phyloP scores from a whole-genome alignment of 2,888 invertebrate species.

The Campoplex capitator region DNA sequence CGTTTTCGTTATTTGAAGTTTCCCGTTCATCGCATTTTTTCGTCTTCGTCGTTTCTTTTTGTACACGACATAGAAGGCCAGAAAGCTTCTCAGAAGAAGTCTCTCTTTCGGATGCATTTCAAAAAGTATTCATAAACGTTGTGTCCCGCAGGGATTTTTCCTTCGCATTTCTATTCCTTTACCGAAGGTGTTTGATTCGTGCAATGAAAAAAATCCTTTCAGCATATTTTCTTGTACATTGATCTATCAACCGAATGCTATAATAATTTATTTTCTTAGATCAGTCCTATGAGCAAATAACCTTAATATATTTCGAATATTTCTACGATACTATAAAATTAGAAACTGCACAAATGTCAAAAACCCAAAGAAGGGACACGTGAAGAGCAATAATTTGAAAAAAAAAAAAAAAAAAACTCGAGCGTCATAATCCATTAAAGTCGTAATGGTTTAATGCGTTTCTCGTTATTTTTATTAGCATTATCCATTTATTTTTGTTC shows the following conservation, averaged over 20 bases:
- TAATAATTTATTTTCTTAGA: neutral
- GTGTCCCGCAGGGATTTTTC: neutral
- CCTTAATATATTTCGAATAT: neutral
- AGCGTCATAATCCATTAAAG: neutral
- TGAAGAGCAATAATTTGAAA: neutral
- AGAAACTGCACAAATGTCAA: neutral
- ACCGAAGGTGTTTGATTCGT: neutral
- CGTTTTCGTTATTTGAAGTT: conserved; percentile 4
- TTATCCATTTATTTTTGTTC: neutral
- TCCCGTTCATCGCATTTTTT: neutral
- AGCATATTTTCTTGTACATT: neutral
- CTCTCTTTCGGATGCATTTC: neutral
- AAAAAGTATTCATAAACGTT: neutral
- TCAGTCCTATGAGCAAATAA: neutral
- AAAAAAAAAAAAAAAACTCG: no score
- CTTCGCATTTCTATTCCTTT: neutral
- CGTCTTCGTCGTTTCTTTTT: neutral
- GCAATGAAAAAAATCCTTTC: neutral
- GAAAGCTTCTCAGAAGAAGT: conserved; percentile 10
- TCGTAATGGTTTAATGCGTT: neutral
- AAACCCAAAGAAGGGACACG: neutral
- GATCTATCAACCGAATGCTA: neutral
- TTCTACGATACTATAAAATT: neutral
- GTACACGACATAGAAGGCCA: neutral
- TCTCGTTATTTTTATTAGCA: neutral